Conservation (phyloP, 1,140 invertebrate species). For the Drosophila ercepeae region DNA sequence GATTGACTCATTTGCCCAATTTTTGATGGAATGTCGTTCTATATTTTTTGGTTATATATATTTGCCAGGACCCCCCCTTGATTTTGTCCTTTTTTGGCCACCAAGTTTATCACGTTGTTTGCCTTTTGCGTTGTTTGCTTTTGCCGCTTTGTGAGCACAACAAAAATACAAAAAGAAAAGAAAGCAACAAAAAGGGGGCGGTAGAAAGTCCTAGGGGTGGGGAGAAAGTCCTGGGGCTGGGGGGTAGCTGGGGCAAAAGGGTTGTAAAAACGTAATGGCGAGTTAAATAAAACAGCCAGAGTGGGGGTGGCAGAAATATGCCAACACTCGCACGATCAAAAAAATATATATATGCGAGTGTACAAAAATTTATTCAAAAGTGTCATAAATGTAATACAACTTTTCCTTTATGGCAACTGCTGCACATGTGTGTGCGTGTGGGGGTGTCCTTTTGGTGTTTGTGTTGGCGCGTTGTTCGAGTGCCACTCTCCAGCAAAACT, state of each 20-base stretch:
- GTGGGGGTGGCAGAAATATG: slow-evolving; percentile 26
- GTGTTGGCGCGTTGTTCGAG: slow-evolving; percentile 68
- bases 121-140: slow-evolving; percentile 69
- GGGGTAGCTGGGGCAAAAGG: slow-evolving; percentile 44
- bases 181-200: slow-evolving; percentile 26
- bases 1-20: slow-evolving; percentile 76
- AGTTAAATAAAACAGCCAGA: slow-evolving; percentile 70
- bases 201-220: neutral
- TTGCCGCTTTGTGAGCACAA: slow-evolving; percentile 70
- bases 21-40: slow-evolving; percentile 69
- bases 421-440: slow-evolving; percentile 37
- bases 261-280: slow-evolving; percentile 77
- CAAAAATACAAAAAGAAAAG: slow-evolving; percentile 14
- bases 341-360: neutral
- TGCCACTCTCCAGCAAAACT: slow-evolving; percentile 47
- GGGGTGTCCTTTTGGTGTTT: slow-evolving; percentile 19
- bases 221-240: neutral
- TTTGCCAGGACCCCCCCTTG: slow-evolving; percentile 36
- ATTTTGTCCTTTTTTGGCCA: neutral
- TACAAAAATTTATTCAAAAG: slow-evolving; percentile 61
- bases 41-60: neutral
- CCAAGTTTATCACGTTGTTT: slow-evolving; percentile 57
- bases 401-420: slow-evolving; percentile 68
- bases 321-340: slow-evolving; percentile 9
- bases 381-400: slow-evolving; percentile 79